Evolutionary conservation across 2,888 invertebrate species (phyloP), one percentile per base, ranked within the genome.

Genomic region (Hirtodrosophila histrioides): DNA sequence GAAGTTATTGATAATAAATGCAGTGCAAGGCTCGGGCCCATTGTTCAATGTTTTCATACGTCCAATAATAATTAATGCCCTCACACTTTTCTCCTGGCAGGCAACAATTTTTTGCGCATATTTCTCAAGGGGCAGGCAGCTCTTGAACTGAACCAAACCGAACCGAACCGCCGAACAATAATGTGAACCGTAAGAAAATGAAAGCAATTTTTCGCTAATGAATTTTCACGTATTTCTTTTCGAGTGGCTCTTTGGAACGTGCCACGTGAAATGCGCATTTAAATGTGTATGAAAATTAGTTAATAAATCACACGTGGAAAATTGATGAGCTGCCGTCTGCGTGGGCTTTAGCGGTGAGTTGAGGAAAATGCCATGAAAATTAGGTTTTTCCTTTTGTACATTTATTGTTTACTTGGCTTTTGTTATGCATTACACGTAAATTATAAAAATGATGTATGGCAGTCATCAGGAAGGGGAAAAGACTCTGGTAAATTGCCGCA

Each of bases 251-350:
- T 27, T 29, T 53, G 65, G 75, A 78, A 85, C 79, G 79, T 79
- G 79, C 80, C 46, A 53, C 84, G 46, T 69, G 68, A 72, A 84
- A 75, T 75, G 63, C 81, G 85, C 82, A 83, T 84, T 84, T 79
- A 86, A 86, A 86, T 88, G 86, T 76, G 72, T 71, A 75, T 68
- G 71, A 79, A 84, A 84, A 84, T 84, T 88, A 84, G 88, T 84
- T 86, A 82, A 84, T 84, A 84, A 84, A 84, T 84, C 84, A 84
- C 84, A 84, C 70, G 83, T 79, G 80, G 76, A 79, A 83, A 84
- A 84, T 84, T 84, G 88, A 84, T 84, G 84, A 86, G 88, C 75
- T 79, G 75, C 79, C 80, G 58, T 71, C 57, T 36, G 62, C 17
- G 55, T 50, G 51, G 53, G 61, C 44, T 35, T 55, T 60, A 58